Percentiles rank a stretch among this genome's conserved stretches.
These are phyloP conservation scores for Tragelaphus strepsiceros DNA, from an alignment of 2,113 vertebrate genomes.

Conservation along the genomic window DNA sequence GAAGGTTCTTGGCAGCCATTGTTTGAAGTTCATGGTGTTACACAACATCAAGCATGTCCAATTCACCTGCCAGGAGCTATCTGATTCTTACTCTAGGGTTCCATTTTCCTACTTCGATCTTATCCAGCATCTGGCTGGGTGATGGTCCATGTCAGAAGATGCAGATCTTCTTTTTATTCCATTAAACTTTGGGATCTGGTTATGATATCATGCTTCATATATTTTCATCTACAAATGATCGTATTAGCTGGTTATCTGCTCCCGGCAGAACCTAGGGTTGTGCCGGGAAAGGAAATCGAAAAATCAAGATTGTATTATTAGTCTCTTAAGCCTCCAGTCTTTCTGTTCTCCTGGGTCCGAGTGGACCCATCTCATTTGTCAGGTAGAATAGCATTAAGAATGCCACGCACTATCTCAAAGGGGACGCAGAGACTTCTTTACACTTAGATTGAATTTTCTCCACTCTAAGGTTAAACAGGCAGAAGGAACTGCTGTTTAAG, in stretches of 20 bases:
- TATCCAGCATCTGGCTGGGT: conserved; percentile 51
- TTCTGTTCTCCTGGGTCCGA: background rate
- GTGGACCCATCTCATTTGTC: background rate
- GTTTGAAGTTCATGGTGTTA: conserved; percentile 45
- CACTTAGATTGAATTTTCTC: conserved; percentile 34
- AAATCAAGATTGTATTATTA: background rate
- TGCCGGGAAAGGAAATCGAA: conserved; percentile 2
- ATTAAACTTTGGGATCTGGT: conserved; percentile 45
- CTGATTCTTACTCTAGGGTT: conserved; percentile 53
- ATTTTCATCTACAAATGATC: conserved; percentile 50
- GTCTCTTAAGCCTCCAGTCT: background rate
- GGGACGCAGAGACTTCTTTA: background rate
- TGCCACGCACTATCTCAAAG: background rate
- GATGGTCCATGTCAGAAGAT: conserved; percentile 45
- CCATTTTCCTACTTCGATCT: conserved; percentile 49
- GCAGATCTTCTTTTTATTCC: conserved; percentile 38
- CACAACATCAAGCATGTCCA: conserved; percentile 27
- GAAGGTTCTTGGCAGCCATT: conserved; percentile 59
- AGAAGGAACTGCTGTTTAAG: conserved; percentile 5
- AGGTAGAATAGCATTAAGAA: background rate
- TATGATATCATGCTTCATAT: background rate
- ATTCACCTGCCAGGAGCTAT: conserved; percentile 60
- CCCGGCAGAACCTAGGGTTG: conserved; percentile 16
- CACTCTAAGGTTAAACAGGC: conserved; percentile 22
- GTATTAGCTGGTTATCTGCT: background rate